A percentile compares a stretch with the other conserved stretches of the same genome.
Evolutionary conservation across 2,888 invertebrate species (phyloP).

Genomic region (Drosophila mulleri): DNA sequence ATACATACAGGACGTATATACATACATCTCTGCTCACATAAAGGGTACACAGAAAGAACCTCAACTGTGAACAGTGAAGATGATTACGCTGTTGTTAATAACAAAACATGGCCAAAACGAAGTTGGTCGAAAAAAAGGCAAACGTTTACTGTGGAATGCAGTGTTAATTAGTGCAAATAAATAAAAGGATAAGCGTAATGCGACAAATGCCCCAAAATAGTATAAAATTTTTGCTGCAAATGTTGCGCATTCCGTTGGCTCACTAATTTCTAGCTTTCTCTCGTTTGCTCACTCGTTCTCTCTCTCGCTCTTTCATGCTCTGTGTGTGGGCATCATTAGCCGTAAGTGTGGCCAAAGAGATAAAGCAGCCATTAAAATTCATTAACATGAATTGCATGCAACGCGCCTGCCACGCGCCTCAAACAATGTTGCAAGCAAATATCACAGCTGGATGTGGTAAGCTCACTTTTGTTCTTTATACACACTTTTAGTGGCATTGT

Average conservation of each 20-base stretch:
- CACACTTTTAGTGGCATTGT: no score
- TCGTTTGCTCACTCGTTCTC: not conserved
- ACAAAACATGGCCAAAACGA: constrained; percentile 55
- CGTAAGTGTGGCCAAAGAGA: constrained; percentile 51
- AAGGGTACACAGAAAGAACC: no score
- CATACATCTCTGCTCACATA: no score
- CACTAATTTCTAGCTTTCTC: constrained; percentile 48
- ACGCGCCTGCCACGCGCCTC: constrained; percentile 1
- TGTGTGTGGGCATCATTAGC: constrained; percentile 57
- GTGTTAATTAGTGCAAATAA: constrained; percentile 71
- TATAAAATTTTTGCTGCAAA: constrained; percentile 48
- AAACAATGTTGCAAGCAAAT: constrained; percentile 39
- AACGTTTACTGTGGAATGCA: constrained; percentile 40
- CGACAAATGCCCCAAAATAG: constrained; percentile 68
- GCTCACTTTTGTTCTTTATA: no score
- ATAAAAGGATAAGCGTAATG: constrained; percentile 73
- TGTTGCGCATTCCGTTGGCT: constrained; percentile 44
- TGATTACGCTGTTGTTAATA: constrained; percentile 76
- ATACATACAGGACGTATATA: no score
- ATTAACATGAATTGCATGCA: constrained; percentile 63
- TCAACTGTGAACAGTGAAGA: constrained; percentile 30
- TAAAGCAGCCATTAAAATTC: constrained; percentile 70
- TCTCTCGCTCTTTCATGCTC: no score
- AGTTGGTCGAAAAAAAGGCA: not conserved
- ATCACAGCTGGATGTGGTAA: constrained; percentile 38